Evolutionary conservation across 2,797 vertebrate species (phyloP).

Genomic region (Eospalax fontanierii): DNA sequence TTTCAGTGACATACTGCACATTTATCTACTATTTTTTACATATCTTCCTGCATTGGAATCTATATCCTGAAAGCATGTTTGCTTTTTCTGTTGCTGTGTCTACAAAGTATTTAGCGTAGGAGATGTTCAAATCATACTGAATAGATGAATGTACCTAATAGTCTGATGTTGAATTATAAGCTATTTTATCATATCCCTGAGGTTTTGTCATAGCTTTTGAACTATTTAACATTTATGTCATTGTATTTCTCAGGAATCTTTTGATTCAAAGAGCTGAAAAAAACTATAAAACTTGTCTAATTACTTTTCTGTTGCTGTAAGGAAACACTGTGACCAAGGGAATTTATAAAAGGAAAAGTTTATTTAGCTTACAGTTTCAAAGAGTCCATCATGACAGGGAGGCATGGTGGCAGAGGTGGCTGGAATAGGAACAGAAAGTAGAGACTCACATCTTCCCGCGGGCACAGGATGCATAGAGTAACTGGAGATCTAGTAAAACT

Average conservation of each 20-base stretch:
- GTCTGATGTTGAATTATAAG: constrained; percentile 1
- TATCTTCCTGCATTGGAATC: neutral
- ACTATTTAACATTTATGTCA: neutral
- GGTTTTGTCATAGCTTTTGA: neutral
- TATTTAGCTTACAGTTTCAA: no score
- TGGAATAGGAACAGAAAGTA: no score
- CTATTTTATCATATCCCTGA: neutral
- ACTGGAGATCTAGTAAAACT: no score
- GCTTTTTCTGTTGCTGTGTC: neutral
- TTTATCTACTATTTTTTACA: neutral
- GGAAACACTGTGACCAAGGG: no score
- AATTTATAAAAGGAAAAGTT: no score
- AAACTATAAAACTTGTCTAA: neutral
- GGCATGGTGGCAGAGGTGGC: no score
- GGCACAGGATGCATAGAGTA: no score
- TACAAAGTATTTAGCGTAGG: neutral
- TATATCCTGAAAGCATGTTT: neutral
- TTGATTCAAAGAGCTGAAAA: constrained; percentile 32
- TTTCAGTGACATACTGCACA: neutral
- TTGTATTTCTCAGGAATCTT: neutral
- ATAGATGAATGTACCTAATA: neutral
- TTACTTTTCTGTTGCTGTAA: no score
- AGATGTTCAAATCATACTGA: constrained; percentile 25
- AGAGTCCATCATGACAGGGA: no score
- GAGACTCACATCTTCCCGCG: no score